A percentile compares a stretch with the other conserved stretches of the same genome.
Conservation (phyloP, 1,140 invertebrate genomes). For the Listronotus bonariensis region DNA sequence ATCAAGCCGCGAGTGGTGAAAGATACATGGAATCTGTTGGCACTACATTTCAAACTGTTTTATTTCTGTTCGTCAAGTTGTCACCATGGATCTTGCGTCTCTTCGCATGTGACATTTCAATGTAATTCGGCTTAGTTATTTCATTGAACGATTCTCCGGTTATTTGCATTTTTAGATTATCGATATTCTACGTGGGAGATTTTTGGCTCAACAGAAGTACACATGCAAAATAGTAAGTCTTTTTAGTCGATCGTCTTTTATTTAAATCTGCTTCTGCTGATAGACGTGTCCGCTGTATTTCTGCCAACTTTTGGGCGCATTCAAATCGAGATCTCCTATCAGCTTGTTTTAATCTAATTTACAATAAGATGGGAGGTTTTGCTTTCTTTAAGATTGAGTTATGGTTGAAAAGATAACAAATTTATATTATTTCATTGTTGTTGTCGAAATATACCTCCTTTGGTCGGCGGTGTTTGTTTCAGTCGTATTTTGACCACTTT, state of each 20-base stretch:
- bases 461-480: background rate
- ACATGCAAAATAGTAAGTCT: constrained; percentile 39
- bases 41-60: constrained; percentile 37
- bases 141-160: constrained; percentile 20
- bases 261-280: constrained; percentile 42
- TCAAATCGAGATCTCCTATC: constrained; percentile 43
- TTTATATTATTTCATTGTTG: constrained; percentile 45
- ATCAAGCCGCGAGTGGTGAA: constrained; percentile 27
- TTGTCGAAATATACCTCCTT: constrained; percentile 5
- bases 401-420: constrained; percentile 47
- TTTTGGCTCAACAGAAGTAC: constrained; percentile 35
- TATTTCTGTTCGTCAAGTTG: constrained; percentile 46
- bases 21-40: constrained; percentile 40
- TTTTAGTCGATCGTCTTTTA: constrained; percentile 38
- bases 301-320: constrained; percentile 40
- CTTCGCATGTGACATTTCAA: constrained; percentile 41
- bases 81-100: constrained; percentile 24
- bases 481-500: background rate
- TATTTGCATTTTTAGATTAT: constrained; percentile 46
- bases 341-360: constrained; percentile 44
- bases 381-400: constrained; percentile 46
- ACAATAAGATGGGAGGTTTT: constrained; percentile 43
- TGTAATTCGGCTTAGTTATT: constrained; percentile 35
- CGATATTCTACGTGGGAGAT: constrained; percentile 44
- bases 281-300: constrained; percentile 45